Conservation (phyloP, 2,797 vertebrate species). For the Semaprochilodus insignis region DNA sequence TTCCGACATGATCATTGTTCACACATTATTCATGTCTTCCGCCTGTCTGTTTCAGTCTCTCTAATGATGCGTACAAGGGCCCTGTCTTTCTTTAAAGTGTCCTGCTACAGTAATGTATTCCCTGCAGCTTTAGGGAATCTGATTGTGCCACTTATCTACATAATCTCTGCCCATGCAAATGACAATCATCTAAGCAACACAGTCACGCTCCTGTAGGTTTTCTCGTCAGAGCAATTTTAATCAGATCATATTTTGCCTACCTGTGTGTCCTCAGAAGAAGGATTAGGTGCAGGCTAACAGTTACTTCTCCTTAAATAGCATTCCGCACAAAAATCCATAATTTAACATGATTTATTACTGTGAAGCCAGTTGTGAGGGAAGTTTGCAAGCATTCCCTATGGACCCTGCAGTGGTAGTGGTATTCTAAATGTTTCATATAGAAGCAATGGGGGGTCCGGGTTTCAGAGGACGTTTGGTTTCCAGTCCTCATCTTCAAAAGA, state of each 20-base stretch:
- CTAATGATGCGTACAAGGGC: slow-evolving; percentile 3
- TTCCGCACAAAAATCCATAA: background rate
- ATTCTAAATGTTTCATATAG: too few relatives aligned
- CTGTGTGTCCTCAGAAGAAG: slow-evolving; percentile 1
- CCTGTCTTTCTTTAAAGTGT: slow-evolving; percentile 31
- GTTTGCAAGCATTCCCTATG: background rate
- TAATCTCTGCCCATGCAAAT: slow-evolving; percentile 52
- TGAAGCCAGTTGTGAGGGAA: background rate
- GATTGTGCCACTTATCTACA: slow-evolving; percentile 53
- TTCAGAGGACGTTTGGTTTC: too few relatives aligned
- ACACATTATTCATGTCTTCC: slow-evolving; percentile 7
- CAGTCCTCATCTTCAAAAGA: too few relatives aligned
- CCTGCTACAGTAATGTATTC: slow-evolving; percentile 9
- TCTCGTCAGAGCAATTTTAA: slow-evolving; percentile 27
- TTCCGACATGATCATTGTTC: slow-evolving; percentile 19
- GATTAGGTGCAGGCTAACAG: background rate
- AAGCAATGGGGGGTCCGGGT: too few relatives aligned
- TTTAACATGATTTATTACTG: background rate
- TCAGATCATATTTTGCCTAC: slow-evolving; percentile 25
- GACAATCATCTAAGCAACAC: slow-evolving; percentile 38
- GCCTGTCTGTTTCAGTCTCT: slow-evolving; percentile 14
- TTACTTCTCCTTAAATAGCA: background rate
- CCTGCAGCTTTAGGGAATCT: slow-evolving; percentile 53
- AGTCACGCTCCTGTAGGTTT: slow-evolving; percentile 18
- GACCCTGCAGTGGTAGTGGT: too few relatives aligned